Base-by-base conservation (phyloP, 2,113 vertebrate genomes). In the Prunella himalayana region DNA sequence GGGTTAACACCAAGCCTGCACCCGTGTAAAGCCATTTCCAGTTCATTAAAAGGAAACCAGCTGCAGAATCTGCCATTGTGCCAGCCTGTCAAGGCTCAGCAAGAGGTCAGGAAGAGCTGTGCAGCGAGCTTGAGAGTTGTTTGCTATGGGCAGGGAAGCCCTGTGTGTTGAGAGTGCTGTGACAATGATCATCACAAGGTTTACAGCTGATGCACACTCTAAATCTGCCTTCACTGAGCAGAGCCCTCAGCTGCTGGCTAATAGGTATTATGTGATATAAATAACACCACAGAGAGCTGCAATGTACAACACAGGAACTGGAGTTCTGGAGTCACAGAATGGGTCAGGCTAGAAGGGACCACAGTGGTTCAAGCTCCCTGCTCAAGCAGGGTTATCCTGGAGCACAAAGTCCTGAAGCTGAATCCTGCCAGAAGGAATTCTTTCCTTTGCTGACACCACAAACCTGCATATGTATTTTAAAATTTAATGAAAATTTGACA, bases 401-500 rank as follows among this genome's bases (percentile, higher is more conserved):
- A 69, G 30, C 63, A 82, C 47, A 16, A 37, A 54, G 41, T 57
- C 49, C 87, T 61, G 35, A 63, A 83, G 42, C 21, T 54, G 71
- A 86, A 82, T 60, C 17, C 71, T 69, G 30, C n/a, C 76, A 82
- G 47, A 7, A 89, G n/a, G 83, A 91, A 78, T 56, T 33, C 0
- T 65, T 44, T 28, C 64, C 51, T 83, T 82, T 88, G 90, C 77
- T 92, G 88, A 95, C 86, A 90, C 50, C 57, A 77, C 54, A 96
- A 89, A 73, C 42, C 24, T 63, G n/a, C 15, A 15, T 53, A 79
- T 21, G n/a, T 39, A 41, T 81, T 93, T 96, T 95, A 96, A 91
- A 94, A 82, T 91, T 96, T 95, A 93, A 97, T 95, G 86, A 93
- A 66, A 94, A 54, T 16, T 35, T 83, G 70, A 93, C 60, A 92